A percentile compares a stretch with the other conserved stretches of the same genome.
These are phyloP conservation scores for Oncopodura yosiiana DNA, from an alignment of 1,140 invertebrate genomes.

Conservation along the genomic window DNA sequence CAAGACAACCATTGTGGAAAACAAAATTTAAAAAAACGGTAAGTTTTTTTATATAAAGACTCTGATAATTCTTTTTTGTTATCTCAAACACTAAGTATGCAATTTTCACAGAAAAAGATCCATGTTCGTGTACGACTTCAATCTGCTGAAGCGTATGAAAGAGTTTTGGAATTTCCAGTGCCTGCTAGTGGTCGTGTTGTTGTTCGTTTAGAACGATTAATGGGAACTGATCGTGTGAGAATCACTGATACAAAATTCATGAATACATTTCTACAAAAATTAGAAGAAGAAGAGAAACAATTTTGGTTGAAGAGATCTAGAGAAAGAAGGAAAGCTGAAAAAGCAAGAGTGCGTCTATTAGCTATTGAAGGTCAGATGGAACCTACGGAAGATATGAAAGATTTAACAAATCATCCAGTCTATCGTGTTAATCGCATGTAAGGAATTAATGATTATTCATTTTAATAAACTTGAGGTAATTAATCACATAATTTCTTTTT, in stretches of 20 bases:
- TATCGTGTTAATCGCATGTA: conserved; percentile 4
- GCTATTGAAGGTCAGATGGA: conserved; percentile 29
- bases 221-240: conserved; percentile 27
- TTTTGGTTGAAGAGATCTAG: conserved; percentile 13
- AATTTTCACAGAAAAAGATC: no score
- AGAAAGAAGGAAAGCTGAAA: conserved; percentile 20
- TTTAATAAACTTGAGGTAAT: neutral
- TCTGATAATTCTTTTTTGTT: no score
- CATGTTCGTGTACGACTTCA: conserved; percentile 26
- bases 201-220: conserved; percentile 28
- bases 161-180: conserved; percentile 20
- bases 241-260: conserved; percentile 28
- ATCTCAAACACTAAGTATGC: no score
- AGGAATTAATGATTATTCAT: neutral
- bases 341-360: conserved; percentile 18
- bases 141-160: conserved; percentile 26
- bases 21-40: no score
- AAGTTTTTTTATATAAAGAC: no score
- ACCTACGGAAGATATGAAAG: conserved; percentile 28
- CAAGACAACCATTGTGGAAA: no score
- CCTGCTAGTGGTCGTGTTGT: conserved; percentile 25
- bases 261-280: conserved; percentile 14
- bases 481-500: conserved; percentile 2
- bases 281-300: conserved; percentile 25
- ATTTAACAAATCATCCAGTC: conserved; percentile 27